Evolutionary conservation across 2,888 invertebrate species (phyloP), one percentile per base, ranked within the genome.

Genomic region (Neoascia interrupta): DNA sequence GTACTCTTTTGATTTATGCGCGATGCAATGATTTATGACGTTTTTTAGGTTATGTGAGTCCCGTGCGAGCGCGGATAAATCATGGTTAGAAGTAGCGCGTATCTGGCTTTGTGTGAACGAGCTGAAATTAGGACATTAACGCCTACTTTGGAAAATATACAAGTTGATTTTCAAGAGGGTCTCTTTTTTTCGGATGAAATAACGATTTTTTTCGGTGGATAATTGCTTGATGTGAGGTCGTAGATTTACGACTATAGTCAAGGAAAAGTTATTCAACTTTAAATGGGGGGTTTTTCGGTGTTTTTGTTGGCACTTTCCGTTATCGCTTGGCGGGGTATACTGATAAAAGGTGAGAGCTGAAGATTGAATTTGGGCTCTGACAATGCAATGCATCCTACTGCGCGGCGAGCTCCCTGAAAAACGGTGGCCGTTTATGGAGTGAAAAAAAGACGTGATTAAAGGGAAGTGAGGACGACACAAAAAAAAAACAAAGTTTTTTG

Each of bases 1-100:
- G 63, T 56, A 36, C 36, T 18, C 36, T 43, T 8, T 49, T 75
- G 75, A 75, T 75, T 75, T 75, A 75, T 69, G 49, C 54, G 49
- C 28, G 21, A 23, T 31, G 43, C 56, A 56, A 56, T 56, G 37
- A 75, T 75, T 75, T 63, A 56, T 69, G 49, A 8, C 31, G 21
- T 11, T 13, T 51, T 11, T 51, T 15, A 49, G 61, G 75, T 51
- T 56, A 43, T 41, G 26, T 16, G 16, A 13, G 8, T 31, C 10
- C 31, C 31, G 31, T 5, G 5, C 26, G 26, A 26, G 43, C 18
- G 49, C 31, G 28, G 26, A 60, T 74, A 60, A 74, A 74, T 74
- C 66, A 61, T 68, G 11, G 37, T 47, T 60, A 31, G n/a, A 54
- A 69, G 49, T 69, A 68, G 60, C 60, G 37, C 61, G 39, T 34